Evolutionary conservation across 2,797 vertebrate species (phyloP).

Genomic region (Halcyon badia): DNA sequence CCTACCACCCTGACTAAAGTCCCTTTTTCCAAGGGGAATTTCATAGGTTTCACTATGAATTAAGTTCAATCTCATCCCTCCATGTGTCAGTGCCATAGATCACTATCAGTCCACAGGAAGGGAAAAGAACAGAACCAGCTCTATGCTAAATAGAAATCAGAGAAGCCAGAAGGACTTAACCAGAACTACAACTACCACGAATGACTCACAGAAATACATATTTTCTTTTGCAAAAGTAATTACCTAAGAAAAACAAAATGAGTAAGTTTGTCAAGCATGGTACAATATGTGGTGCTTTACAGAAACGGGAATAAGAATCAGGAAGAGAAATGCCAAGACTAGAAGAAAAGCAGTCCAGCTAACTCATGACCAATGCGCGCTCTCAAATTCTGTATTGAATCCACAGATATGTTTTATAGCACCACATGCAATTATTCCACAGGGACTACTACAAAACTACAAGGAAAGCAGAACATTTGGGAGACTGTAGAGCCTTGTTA

Average conservation of each 20-base stretch:
- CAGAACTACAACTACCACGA: neutral
- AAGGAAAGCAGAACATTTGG: neutral
- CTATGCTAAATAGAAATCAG: neutral
- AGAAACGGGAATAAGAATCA: neutral
- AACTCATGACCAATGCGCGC: neutral
- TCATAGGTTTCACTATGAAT: neutral
- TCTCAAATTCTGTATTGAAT: neutral
- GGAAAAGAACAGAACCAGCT: neutral
- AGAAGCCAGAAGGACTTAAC: neutral
- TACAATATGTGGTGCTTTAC: neutral
- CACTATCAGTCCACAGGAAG: neutral
- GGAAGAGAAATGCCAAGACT: neutral
- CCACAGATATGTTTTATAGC: neutral
- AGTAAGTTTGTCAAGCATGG: neutral
- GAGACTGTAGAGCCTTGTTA: neutral
- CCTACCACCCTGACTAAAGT: neutral
- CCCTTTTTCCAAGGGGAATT: neutral
- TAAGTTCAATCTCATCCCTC: neutral
- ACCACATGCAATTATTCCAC: neutral
- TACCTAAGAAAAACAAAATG: neutral
- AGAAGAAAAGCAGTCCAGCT: neutral
- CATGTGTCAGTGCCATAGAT: neutral
- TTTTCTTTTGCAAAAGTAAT: neutral
- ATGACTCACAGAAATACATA: neutral
- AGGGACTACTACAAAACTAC: neutral